A percentile compares a stretch with the other conserved stretches of the same genome.
Conservation (phyloP, 2,113 vertebrate genomes). For the Oncorhynchus tshawytscha region DNA sequence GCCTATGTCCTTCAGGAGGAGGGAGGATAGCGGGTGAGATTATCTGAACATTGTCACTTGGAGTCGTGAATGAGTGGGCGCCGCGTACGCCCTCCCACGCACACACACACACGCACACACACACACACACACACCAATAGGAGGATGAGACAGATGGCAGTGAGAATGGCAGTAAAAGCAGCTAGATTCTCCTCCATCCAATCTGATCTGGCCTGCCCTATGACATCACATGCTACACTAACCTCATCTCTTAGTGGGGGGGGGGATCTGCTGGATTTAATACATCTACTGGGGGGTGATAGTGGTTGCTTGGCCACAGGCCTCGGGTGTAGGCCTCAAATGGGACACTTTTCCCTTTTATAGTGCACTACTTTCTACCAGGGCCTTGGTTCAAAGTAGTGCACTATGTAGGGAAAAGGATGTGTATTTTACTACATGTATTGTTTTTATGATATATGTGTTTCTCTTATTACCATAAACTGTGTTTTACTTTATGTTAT, state of each 20-base stretch:
- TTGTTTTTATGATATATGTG: background rate
- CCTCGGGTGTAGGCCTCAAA: no score
- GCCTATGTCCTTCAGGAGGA: no score
- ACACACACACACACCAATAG: background rate
- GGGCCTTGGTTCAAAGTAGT: no score
- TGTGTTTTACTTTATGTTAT: background rate
- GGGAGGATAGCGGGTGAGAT: no score
- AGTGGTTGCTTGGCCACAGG: no score
- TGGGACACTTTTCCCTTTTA: no score
- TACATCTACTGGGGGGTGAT: background rate
- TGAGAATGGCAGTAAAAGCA: constrained; percentile 21
- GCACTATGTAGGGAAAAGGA: no score
- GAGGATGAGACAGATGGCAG: constrained; percentile 16
- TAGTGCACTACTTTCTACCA: no score
- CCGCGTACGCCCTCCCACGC: no score
- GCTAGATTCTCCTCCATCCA: constrained; percentile 22
- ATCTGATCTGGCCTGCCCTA: background rate
- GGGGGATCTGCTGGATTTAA: no score
- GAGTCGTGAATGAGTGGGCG: no score
- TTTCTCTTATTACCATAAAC: background rate
- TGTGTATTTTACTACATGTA: background rate
- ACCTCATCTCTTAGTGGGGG: constrained; percentile 6
- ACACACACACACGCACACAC: background rate
- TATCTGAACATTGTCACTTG: no score
- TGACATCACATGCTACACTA: background rate